A percentile compares a stretch with the other conserved stretches of the same genome.
Evolutionary conservation across 2,797 vertebrate species (phyloP).

Genomic region (Loris lydekkerianus): DNA sequence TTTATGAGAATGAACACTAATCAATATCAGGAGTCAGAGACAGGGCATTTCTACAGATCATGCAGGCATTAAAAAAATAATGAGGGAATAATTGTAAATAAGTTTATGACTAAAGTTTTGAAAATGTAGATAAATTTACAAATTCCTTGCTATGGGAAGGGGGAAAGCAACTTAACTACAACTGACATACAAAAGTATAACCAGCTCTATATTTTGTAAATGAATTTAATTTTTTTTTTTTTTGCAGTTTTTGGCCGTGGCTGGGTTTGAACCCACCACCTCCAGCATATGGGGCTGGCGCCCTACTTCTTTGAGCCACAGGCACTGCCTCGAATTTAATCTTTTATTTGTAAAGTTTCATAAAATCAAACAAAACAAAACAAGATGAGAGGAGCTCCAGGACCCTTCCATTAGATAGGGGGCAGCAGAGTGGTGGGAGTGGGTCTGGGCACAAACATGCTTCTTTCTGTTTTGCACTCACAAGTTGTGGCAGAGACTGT

Average conservation of each 20-base stretch:
- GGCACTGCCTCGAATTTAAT: neutral
- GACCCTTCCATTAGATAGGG: no score
- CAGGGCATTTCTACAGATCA: neutral
- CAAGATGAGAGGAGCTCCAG: neutral
- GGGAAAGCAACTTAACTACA: neutral
- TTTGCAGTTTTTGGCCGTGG: no score
- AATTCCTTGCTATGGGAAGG: neutral
- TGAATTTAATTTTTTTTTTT: neutral
- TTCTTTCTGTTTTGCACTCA: neutral
- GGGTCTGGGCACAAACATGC: neutral
- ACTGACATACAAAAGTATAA: neutral
- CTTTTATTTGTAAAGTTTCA: neutral
- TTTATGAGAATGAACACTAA: neutral
- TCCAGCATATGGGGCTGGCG: no score
- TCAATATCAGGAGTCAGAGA: neutral
- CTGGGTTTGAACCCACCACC: no score
- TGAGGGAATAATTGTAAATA: neutral
- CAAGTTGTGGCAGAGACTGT: neutral
- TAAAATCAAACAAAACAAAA: slow-evolving; percentile 16
- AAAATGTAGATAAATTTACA: neutral
- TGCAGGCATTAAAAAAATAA: neutral
- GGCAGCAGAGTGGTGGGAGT: neutral
- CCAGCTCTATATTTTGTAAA: neutral
- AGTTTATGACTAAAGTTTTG: neutral
- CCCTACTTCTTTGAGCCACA: no score